Conservation (phyloP, 2,888 invertebrate species). For the Drosophila barbarae region DNA sequence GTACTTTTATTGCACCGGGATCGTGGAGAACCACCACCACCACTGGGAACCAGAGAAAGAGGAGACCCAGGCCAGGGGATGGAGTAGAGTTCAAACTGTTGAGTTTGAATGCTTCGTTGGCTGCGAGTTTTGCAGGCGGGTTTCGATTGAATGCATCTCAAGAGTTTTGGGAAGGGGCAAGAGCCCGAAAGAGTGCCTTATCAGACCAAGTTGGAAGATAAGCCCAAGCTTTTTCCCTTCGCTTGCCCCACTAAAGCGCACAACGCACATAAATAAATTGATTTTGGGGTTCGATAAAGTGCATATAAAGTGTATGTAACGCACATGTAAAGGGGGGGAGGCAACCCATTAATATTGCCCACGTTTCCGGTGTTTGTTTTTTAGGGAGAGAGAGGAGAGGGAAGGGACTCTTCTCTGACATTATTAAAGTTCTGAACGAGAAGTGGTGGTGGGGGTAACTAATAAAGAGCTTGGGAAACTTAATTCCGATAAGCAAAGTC, state of each 20-base stretch:
- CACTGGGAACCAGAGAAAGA: slow-evolving; percentile 13
- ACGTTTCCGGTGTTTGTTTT: slow-evolving; percentile 63
- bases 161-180: background rate
- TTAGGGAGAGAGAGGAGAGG: background rate
- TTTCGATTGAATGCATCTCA: slow-evolving; percentile 27
- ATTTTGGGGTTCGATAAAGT: slow-evolving; percentile 58
- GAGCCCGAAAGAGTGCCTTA: slow-evolving; percentile 38
- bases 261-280: slow-evolving; percentile 59
- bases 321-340: slow-evolving; percentile 17
- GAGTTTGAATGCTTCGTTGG: slow-evolving; percentile 22
- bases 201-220: slow-evolving; percentile 62
- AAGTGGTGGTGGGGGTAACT: slow-evolving; percentile 15
- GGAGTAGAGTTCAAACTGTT: slow-evolving; percentile 36
- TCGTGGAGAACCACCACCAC: slow-evolving; percentile 15
- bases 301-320: slow-evolving; percentile 39
- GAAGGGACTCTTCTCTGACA: slow-evolving; percentile 13
- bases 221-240: slow-evolving; percentile 58
- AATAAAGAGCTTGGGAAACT: slow-evolving; percentile 58
- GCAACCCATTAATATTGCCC: slow-evolving; percentile 50
- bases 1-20: slow-evolving; percentile 64
- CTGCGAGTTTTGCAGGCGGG: slow-evolving; percentile 19
- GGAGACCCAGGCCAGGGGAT: background rate
- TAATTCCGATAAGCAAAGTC: slow-evolving; percentile 52
- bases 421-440: slow-evolving; percentile 36
- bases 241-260: slow-evolving; percentile 52